Base-by-base conservation (phyloP, 2,113 vertebrate species). In the Pelodiscus sinensis region DNA sequence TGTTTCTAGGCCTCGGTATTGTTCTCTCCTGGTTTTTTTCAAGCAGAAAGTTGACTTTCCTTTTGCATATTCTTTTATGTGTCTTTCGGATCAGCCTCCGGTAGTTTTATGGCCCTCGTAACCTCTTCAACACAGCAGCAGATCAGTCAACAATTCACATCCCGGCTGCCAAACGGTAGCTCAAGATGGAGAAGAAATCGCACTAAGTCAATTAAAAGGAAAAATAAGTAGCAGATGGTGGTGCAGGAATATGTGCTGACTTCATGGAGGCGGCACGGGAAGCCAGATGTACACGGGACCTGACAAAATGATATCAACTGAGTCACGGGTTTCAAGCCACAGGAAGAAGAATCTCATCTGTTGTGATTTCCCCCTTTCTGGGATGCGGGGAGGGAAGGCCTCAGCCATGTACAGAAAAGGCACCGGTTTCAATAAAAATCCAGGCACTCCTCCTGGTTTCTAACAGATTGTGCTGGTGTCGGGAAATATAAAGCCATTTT, bases 61-160 rank as follows among this genome's bases (percentile, higher is more conserved):
- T 55, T 90, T 86, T 82, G 81, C 81, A 44, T 79, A 31, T 84
- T 86, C 68, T 90, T 79, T 60, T 50, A 82, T 83, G 31, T 85
- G 92, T 94, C 87, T 86, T 1, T 3, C 38, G 22, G 22, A 44
- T 50, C 38, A 50, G 21, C 24, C 73, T 77, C 73, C 73, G 50
- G 35, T 50, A 11, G 24, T 50, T 77, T 77, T 44, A 83, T 82
- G 62, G 25, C 82, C 27, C 38, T 85, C 25, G 14, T 79, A 92
- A 68, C 77, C 87, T 84, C 81, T 85, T 54, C 77, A 89, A 29
- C 11, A 79, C 79, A 62, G 84, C 80, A 92, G 22, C 10, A 89
- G 60, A 56, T 35, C 87, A 92, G 68, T 79, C 79, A 90, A 52
- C 83, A 93, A 84, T 60, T 95, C 89, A 87, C 0, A 85, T 84